Percentiles rank a stretch among this genome's conserved stretches.
Evolutionary conservation across 2,888 invertebrate genomes (phyloP).

Genomic region (Herminia tarsipennalis): DNA sequence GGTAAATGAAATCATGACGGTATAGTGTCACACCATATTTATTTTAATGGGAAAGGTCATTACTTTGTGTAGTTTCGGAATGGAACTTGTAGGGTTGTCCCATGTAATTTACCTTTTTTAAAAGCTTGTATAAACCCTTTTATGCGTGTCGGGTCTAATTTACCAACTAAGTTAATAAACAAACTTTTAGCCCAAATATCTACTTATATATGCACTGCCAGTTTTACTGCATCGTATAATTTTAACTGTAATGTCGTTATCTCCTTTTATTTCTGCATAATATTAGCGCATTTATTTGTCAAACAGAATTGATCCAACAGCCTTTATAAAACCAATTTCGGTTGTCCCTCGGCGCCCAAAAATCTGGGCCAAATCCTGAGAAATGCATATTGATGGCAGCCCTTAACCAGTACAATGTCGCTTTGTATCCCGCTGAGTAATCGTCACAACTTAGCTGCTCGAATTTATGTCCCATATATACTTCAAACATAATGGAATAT

Average conservation of each 20-base stretch:
- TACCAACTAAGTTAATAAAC: too few relatives aligned
- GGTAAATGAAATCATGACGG: slow-evolving; percentile 40
- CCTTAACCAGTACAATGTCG: slow-evolving; percentile 51
- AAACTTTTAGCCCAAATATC: too few relatives aligned
- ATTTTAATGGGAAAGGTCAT: slow-evolving; percentile 41
- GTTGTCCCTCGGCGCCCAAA: slow-evolving; percentile 14
- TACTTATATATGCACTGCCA: too few relatives aligned
- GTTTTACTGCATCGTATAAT: too few relatives aligned
- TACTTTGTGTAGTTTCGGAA: slow-evolving; percentile 33
- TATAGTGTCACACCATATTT: slow-evolving; percentile 45
- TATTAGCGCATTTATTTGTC: background rate
- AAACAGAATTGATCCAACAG: background rate
- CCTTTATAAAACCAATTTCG: slow-evolving; percentile 7
- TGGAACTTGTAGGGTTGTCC: slow-evolving; percentile 23
- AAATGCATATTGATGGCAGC: slow-evolving; percentile 44
- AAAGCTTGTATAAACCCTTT: too few relatives aligned
- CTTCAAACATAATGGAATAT: slow-evolving; percentile 72
- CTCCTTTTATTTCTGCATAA: too few relatives aligned
- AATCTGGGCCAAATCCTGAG: slow-evolving; percentile 35
- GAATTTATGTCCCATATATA: slow-evolving; percentile 67
- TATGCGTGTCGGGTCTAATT: too few relatives aligned
- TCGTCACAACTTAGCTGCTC: slow-evolving; percentile 67
- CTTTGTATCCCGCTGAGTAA: slow-evolving; percentile 70
- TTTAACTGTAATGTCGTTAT: too few relatives aligned
- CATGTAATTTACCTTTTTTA: background rate